A percentile compares a stretch with the other conserved stretches of the same genome.
Conservation (phyloP, 2,797 vertebrate species). For the Hydrolagus colliei region DNA sequence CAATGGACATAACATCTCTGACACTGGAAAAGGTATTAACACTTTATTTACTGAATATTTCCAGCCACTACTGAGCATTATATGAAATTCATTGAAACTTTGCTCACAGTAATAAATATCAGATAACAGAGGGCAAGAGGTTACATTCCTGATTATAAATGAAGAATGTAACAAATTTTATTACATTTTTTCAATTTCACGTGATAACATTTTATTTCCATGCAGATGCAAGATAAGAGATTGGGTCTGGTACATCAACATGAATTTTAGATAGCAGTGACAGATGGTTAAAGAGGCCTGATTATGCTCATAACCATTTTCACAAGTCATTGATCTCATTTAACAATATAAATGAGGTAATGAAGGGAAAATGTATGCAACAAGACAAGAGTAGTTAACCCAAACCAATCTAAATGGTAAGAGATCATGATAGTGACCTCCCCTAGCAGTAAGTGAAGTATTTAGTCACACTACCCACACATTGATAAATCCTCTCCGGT, state of each 20-base stretch:
- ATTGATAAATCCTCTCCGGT: background rate
- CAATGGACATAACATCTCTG: no score
- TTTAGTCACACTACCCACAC: background rate
- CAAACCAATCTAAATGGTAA: background rate
- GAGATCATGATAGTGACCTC: slow-evolving; percentile 3
- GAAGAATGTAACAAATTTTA: background rate
- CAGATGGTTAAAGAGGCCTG: background rate
- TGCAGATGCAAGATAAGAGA: background rate
- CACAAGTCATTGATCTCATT: slow-evolving; percentile 18
- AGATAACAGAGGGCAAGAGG: background rate
- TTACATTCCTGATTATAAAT: background rate
- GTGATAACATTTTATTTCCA: background rate
- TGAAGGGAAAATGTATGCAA: slow-evolving; percentile 24
- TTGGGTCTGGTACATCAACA: background rate
- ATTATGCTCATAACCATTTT: slow-evolving; percentile 15
- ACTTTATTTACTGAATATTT: no score
- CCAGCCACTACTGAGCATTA: background rate
- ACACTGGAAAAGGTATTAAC: no score
- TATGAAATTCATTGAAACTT: background rate
- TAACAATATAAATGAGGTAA: slow-evolving; percentile 10
- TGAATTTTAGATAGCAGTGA: background rate
- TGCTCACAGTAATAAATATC: background rate
- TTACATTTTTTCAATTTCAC: background rate
- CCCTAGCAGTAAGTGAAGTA: background rate
- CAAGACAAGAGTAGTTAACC: slow-evolving; percentile 10